phyloP scores from a whole-genome alignment of 2,113 vertebrate genomes.

The Smithornis capensis region DNA sequence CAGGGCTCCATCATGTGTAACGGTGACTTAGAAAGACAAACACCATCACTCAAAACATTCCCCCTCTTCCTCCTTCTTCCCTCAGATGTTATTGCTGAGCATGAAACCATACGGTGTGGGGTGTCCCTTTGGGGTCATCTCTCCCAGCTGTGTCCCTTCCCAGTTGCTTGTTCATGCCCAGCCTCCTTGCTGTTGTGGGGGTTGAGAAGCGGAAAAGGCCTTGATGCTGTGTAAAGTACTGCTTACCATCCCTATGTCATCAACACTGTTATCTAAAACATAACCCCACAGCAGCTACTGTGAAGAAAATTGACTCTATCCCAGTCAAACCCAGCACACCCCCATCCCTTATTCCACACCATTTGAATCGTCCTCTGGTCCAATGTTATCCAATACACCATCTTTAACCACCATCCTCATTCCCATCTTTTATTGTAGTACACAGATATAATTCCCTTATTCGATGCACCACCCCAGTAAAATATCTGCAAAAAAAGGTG shows the following conservation, averaged over 20 bases:
- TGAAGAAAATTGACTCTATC: not conserved
- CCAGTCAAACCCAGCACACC: not conserved
- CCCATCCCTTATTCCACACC: not conserved
- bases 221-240: not conserved
- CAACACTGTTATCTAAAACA: not conserved
- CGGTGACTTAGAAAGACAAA: not conserved
- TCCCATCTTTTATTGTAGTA: not conserved
- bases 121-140: not conserved
- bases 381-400: not conserved
- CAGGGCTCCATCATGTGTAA: not conserved
- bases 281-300: not conserved
- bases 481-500: not conserved
- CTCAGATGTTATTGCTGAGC: not conserved
- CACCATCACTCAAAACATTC: not conserved
- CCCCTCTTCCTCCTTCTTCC: not conserved
- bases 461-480: fast-evolving
- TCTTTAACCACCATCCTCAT: not conserved
- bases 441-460: not conserved
- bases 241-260: not conserved
- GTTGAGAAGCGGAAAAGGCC: not conserved
- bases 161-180: not conserved
- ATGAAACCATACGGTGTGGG: fast-evolving
- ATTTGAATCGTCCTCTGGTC: not conserved
- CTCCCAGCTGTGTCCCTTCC: not conserved
- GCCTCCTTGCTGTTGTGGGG: not conserved